phyloP scores from a whole-genome alignment of 2,113 vertebrate genomes.

The Petromus typicus region DNA sequence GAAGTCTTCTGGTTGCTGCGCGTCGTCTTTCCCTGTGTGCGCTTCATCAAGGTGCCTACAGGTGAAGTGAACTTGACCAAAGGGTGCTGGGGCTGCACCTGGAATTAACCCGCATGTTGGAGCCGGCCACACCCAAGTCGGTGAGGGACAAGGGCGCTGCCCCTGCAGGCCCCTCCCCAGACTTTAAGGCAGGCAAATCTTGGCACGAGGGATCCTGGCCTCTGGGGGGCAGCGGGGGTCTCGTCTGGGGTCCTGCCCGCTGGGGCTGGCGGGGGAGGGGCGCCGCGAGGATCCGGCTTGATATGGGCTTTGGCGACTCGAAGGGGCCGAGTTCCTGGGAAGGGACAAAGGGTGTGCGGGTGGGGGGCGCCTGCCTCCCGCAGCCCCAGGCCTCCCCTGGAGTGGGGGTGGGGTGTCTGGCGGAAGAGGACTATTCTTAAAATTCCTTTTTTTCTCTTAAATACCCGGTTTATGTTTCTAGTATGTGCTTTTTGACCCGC shows the following conservation, averaged over 20 bases:
- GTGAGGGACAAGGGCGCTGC: neutral
- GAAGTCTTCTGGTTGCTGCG: conserved; percentile 56
- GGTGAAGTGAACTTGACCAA: conserved; percentile 91
- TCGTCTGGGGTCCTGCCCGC: neutral
- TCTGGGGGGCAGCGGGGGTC: conserved; percentile 23
- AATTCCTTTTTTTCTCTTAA: conserved; percentile 66
- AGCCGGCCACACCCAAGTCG: conserved; percentile 60
- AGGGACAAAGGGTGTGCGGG: neutral
- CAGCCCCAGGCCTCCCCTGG: neutral
- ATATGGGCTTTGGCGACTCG: conserved; percentile 40
- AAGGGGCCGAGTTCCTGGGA: neutral
- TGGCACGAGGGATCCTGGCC: conserved; percentile 91
- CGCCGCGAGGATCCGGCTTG: neutral
- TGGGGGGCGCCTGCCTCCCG: neutral
- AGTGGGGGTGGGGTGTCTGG: neutral
- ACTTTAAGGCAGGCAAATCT: conserved; percentile 98
- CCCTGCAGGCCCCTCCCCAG: conserved; percentile 86
- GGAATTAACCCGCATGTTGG: conserved; percentile 91
- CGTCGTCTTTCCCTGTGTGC: conserved; percentile 67
- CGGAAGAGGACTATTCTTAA: neutral
- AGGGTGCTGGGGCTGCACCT: conserved; percentile 82
- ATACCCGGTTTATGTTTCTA: conserved; percentile 88
- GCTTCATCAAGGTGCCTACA: conserved; percentile 94
- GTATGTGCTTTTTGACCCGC: conserved; percentile 90
- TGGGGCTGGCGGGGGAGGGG: neutral